These are phyloP conservation scores for Arctopsyche grandis DNA, from an alignment of 1,140 invertebrate genomes.

Conservation along the genomic window DNA sequence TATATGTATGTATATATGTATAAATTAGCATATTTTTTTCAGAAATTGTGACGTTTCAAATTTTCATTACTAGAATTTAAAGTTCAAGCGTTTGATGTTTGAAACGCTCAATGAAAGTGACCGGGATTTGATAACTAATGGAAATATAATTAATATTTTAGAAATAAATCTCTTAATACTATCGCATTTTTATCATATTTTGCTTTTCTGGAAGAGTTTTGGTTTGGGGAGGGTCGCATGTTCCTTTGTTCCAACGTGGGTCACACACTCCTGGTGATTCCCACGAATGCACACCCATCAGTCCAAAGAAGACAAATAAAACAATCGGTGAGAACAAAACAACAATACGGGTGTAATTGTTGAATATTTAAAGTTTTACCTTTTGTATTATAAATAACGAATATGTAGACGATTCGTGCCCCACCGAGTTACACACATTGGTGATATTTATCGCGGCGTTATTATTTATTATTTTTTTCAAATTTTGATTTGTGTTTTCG, in stretches of 20 bases:
- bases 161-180: no score
- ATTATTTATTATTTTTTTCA: not conserved
- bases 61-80: no score
- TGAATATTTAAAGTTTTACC: slow-evolving; percentile 31
- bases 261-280: slow-evolving; percentile 26
- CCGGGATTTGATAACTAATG: no score
- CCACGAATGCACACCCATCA: slow-evolving; percentile 38
- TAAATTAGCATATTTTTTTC: no score
- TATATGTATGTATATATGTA: no score
- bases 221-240: slow-evolving; percentile 9
- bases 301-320: slow-evolving; percentile 31
- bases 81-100: no score
- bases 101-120: no score
- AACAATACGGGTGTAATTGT: slow-evolving; percentile 40
- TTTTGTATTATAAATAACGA: no score
- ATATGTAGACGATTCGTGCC: not conserved
- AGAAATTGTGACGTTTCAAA: no score
- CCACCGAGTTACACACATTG: not conserved
- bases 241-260: slow-evolving; percentile 24
- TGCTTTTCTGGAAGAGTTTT: slow-evolving; percentile 20
- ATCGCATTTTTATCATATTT: no score
- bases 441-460: not conserved
- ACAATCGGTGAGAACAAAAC: slow-evolving; percentile 42
- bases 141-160: no score
- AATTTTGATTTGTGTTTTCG: not conserved